Percentiles rank a stretch among this genome's conserved stretches.
These are phyloP conservation scores for Hystrix brachyura DNA, from an alignment of 2,113 vertebrate genomes.

Conservation along the genomic window DNA sequence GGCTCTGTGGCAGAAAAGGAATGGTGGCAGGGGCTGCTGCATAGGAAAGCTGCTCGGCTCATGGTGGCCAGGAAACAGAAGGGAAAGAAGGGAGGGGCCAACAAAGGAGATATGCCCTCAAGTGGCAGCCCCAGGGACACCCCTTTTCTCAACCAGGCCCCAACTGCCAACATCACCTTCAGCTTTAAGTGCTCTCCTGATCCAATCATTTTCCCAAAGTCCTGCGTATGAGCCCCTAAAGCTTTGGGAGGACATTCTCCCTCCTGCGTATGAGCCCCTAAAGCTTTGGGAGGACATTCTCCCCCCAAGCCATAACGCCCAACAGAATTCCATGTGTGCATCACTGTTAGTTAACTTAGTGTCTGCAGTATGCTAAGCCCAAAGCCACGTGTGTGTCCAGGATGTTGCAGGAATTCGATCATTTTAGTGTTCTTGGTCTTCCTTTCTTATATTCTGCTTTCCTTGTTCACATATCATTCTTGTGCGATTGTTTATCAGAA, in stretches of 20 bases:
- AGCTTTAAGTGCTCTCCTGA: not conserved
- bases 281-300: not conserved
- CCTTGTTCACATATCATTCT: not conserved
- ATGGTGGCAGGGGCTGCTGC: not conserved
- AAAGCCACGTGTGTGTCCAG: fast-evolving
- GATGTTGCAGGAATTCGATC: fast-evolving
- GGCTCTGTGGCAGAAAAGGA: not conserved
- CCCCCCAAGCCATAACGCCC: not conserved
- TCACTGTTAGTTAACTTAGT: not conserved
- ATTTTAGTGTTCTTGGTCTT: not conserved
- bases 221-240: not conserved
- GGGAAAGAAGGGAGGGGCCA: not conserved
- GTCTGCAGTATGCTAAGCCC: fast-evolving
- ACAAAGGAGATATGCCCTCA: not conserved
- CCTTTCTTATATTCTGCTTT: not conserved
- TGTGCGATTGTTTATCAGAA: not conserved
- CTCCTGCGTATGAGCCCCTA: no score
- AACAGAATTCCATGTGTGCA: not conserved
- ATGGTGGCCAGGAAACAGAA: not conserved
- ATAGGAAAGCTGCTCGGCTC: not conserved
- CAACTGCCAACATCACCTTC: not conserved
- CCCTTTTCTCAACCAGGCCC: not conserved
- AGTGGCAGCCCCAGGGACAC: not conserved
- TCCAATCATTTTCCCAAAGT: not conserved
- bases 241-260: not conserved